Evolutionary conservation across 2,797 vertebrate species (phyloP).

Genomic region (Pipistrellus pipistrellus): DNA sequence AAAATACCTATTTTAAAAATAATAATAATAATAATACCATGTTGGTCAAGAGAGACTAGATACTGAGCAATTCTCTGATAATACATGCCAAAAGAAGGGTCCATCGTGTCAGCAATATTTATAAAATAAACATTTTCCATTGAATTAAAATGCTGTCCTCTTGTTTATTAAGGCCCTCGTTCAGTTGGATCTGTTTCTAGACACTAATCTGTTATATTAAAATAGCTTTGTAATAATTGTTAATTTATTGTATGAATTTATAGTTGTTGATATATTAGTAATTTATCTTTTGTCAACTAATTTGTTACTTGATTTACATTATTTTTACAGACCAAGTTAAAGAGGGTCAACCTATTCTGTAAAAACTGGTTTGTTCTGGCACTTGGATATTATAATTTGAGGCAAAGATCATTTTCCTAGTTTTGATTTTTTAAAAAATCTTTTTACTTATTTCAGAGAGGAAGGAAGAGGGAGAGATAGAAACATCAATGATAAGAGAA

Average conservation of each 20-base stretch:
- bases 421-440: not conserved
- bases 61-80: not conserved
- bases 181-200: not conserved
- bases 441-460: too few species aligned
- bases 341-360: not conserved
- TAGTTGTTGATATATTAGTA: not conserved
- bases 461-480: too few species aligned
- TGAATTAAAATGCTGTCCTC: not conserved
- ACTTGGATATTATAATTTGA: slow-evolving; percentile 30
- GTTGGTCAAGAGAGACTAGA: not conserved
- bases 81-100: not conserved
- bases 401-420: not conserved
- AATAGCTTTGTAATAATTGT: slow-evolving; percentile 4
- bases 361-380: not conserved
- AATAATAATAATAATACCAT: not conserved
- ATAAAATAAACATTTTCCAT: slow-evolving; percentile 41
- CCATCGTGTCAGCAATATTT: not conserved
- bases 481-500: too few species aligned
- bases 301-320: not conserved
- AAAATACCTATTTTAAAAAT: too few species aligned
- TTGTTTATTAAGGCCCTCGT: not conserved
- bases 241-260: slow-evolving; percentile 12
- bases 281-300: slow-evolving; percentile 22
- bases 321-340: slow-evolving; percentile 3
- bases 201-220: not conserved